Evolutionary conservation across 2,797 vertebrate species (phyloP), one percentile per base, ranked within the genome.

Genomic region (Rhyacichthys aspro): DNA sequence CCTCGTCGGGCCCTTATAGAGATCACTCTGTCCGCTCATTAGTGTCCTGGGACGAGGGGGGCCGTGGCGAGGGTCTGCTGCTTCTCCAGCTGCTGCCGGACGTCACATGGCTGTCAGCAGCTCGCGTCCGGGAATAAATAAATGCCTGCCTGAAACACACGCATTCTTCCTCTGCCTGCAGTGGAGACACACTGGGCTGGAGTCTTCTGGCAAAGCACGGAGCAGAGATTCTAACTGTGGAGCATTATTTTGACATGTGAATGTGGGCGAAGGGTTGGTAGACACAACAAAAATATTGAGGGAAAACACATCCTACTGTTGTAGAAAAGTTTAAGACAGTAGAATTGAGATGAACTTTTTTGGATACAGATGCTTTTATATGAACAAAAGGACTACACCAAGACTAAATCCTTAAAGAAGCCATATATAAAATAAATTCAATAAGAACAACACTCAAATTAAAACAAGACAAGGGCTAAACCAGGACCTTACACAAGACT

Each of bases 101-200:
- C 71, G 76, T 90, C 86, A 85, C 76, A 83, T 67, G 72, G 64
- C 76, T 88, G 78, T 91, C 88, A 87, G 75, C 80, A 62, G 68
- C 57, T 66, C 63, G 53, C 69, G 61, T 55, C 75, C 54, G 59
- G 55, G 70, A 83, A 77, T 72, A 80, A 78, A 83, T 63, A 72
- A 64, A 72, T 56, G 32, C 60, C 67, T 52, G 66, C 23, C 49
- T 33, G 47, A 9, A 18, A 23, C 12, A n/a, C 6, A 42, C 39
- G 52, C 23, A 48, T 32, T 59, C 37, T 49, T 41, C 52, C 37
- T 38, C 3, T 44, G 43, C 34, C 48, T 39, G 12, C 14, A 41
- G 42, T 33, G 37, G 8, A 9, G 9, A 47, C 19, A 28, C 8
- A 14, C 8, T 10, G 12, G 1, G 23, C 28, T n/a, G 14, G 11